These are phyloP conservation scores for Mastomys coucha DNA, from an alignment of 2,113 vertebrate species.

Conservation along the genomic window DNA sequence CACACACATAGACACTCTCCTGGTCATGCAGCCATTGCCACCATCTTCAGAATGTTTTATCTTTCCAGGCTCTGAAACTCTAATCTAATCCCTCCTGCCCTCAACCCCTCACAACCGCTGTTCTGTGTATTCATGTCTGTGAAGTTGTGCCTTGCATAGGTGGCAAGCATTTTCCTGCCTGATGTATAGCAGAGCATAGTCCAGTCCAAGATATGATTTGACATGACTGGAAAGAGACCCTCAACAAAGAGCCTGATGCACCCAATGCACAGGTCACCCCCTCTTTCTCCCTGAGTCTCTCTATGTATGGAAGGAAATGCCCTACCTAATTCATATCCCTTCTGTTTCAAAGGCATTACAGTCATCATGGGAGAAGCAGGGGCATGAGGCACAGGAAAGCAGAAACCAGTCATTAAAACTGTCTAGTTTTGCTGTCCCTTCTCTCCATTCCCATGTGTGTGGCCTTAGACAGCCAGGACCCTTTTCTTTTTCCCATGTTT, in stretches of 20 bases:
- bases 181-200: rapidly evolving
- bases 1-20: not conserved
- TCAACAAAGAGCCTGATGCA: not conserved
- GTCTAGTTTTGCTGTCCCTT: not conserved
- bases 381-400: not conserved
- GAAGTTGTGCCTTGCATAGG: not conserved
- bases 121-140: not conserved
- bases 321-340: not conserved
- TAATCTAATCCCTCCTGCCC: not conserved
- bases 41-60: not conserved
- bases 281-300: not conserved
- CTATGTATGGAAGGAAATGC: not conserved
- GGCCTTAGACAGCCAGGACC: not conserved
- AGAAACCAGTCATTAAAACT: slow-evolving; percentile 50
- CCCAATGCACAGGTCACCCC: not conserved
- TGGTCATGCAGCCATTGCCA: not conserved
- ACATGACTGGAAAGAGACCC: not conserved
- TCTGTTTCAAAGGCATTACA: not conserved
- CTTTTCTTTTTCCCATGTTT: not conserved
- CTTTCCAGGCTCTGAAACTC: not conserved
- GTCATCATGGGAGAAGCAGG: slow-evolving; percentile 16
- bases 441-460: slow-evolving; percentile 32
- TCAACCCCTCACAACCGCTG: not conserved
- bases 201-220: not conserved
- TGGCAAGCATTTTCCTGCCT: not conserved